Conservation (phyloP, 2,797 vertebrate genomes). For the Etheostoma nigrum region DNA sequence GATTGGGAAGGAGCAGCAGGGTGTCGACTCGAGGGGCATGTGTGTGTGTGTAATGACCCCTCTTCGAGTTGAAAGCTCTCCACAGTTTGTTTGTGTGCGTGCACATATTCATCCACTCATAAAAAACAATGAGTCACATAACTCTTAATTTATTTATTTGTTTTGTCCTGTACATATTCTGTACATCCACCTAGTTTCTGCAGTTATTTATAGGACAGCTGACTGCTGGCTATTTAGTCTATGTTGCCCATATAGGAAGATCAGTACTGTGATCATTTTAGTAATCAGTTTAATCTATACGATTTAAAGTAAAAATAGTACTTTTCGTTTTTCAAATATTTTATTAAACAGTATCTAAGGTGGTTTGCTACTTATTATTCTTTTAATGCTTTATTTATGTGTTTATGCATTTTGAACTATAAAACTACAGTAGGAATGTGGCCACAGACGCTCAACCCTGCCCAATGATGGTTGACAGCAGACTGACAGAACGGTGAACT, state of each 20-base stretch:
- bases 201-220: constrained; percentile 44
- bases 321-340: not conserved
- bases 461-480: not conserved
- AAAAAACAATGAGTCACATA: constrained; percentile 15
- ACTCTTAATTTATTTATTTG: not conserved
- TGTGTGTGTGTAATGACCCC: constrained; percentile 55
- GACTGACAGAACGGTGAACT: no score
- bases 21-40: constrained; percentile 29
- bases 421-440: not conserved
- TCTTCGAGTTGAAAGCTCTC: constrained; percentile 48
- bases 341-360: not conserved
- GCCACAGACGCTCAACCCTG: not conserved
- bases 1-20: constrained; percentile 54
- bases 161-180: constrained; percentile 6
- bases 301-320: not conserved
- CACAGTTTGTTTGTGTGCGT: constrained; percentile 15
- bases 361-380: not conserved
- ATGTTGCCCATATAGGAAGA: constrained; percentile 16
- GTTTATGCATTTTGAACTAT: no score
- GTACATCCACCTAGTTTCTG: constrained; percentile 32
- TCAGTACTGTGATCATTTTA: not conserved
- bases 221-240: not conserved
- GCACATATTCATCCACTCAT: constrained; percentile 22
- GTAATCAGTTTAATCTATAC: not conserved
- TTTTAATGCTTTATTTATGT: not conserved